Evolutionary conservation across 2,113 vertebrate species (phyloP).

Genomic region (Variabilichromis moorii): DNA sequence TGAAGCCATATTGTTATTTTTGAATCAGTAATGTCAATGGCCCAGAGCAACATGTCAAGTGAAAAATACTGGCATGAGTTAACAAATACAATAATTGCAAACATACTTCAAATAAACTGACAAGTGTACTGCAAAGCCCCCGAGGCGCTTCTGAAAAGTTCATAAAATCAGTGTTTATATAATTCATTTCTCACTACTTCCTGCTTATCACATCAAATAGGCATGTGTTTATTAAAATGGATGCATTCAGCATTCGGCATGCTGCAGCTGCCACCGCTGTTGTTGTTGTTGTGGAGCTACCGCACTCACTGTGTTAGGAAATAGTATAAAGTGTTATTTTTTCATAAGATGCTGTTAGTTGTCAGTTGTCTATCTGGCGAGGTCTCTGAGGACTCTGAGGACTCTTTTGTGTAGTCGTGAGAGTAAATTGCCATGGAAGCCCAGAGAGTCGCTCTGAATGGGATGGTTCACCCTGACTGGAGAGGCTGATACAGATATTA

Average conservation of each 20-base stretch:
- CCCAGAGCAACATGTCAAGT: slow-evolving; percentile 55
- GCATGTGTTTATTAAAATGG: slow-evolving; percentile 34
- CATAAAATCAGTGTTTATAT: slow-evolving; percentile 53
- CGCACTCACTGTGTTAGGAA: neutral
- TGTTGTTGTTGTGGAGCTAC: neutral
- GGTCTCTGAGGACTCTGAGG: slow-evolving; percentile 43
- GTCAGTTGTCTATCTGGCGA: slow-evolving; percentile 44
- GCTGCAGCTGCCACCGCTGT: neutral
- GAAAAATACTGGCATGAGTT: slow-evolving; percentile 53
- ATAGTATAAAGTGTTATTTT: slow-evolving; percentile 13
- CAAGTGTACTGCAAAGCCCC: slow-evolving; percentile 33
- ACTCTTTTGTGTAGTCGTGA: slow-evolving; percentile 54
- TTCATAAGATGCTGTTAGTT: slow-evolving; percentile 23
- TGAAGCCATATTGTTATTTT: slow-evolving; percentile 54
- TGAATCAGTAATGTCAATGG: slow-evolving; percentile 64
- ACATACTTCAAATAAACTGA: slow-evolving; percentile 67
- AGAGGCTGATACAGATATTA: slow-evolving; percentile 58
- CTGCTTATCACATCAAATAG: slow-evolving; percentile 42
- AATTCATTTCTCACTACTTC: slow-evolving; percentile 35
- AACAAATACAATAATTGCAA: slow-evolving; percentile 68
- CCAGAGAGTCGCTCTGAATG: slow-evolving; percentile 43
- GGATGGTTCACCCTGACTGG: slow-evolving; percentile 44
- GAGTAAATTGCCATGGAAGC: slow-evolving; percentile 55
- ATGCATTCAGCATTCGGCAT: slow-evolving; percentile 3
- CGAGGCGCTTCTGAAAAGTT: slow-evolving; percentile 53